Evolutionary conservation across 1,140 invertebrate species (phyloP), one percentile per base, ranked within the genome.

Genomic region (Araneus ventricosus): DNA sequence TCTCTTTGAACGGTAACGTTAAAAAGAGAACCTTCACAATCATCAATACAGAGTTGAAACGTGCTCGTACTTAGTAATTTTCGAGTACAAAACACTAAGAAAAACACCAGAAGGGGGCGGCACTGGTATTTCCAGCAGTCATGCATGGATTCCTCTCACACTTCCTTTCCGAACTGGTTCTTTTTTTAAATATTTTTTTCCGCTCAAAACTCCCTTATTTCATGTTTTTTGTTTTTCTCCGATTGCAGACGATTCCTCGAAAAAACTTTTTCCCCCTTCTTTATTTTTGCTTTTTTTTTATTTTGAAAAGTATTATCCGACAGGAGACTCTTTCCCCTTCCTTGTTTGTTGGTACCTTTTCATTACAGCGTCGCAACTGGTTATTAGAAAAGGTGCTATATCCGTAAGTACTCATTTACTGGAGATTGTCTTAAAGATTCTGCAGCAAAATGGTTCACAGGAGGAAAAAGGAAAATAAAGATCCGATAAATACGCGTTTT

Each of bases 331-430:
- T 67, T 67, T 27, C 27, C 24, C 27, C 7, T 67, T 27, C 63
- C n/a, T 67, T n/a, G 10, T 52, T 52, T 52, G 17, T 0, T 67
- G 63, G n/a, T 30, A 67, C 63, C 63, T 67, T 67, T 67, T 67
- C 24, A 67, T 67, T 67, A 67, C 1, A 2, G 6, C 10, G 63
- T 2, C 27, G 0, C 7, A 27, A 67, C 63, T 67, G n/a, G n/a
- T 67, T 67, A 67, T 67, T 67, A 67, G 63, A 67, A 67, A 27
- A 67, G 63, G 63, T 67, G 63, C 63, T 27, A 67, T n/a, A 67
- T 10, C 24, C 24, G 1, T 27, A 67, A 67, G 63, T 67, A 67
- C 8, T 67, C 63, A 27, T 67, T 67, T 67, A 27, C 63, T 27
- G n/a, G 63, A 67, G 63, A 67, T 67, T 67, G 63, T 67, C 27